These are phyloP conservation scores for Dioctria rufipes DNA, from an alignment of 2,888 invertebrate genomes.

Conservation along the genomic window DNA sequence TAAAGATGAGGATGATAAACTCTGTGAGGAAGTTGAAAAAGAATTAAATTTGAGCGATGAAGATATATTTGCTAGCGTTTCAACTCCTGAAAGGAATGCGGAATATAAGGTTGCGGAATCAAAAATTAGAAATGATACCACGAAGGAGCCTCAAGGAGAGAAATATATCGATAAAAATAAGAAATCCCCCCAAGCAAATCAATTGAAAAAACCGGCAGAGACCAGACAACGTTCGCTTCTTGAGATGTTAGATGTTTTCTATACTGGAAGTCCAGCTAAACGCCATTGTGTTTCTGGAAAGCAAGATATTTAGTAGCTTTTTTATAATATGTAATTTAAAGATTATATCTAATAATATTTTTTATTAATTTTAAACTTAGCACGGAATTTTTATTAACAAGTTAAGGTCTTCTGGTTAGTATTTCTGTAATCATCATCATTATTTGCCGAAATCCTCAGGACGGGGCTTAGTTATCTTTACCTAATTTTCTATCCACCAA, in stretches of 20 bases:
- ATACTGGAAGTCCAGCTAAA: conserved; percentile 63
- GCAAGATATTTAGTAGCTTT: conserved; percentile 24
- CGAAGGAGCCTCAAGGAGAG: neutral
- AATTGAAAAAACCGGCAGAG: conserved; percentile 45
- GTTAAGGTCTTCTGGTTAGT: too few relatives aligned
- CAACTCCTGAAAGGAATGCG: conserved; percentile 1
- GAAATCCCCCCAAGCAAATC: conserved; percentile 21
- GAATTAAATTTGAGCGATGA: neutral
- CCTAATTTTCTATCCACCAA: too few relatives aligned
- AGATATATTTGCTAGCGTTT: conserved; percentile 45
- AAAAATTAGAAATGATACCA: neutral
- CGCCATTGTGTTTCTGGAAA: conserved; percentile 58
- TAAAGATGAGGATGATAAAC: neutral
- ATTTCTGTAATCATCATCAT: too few relatives aligned
- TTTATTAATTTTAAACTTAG: too few relatives aligned
- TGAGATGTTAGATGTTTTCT: conserved; percentile 69
- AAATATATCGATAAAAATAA: conserved; percentile 14
- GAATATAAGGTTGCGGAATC: neutral
- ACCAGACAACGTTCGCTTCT: conserved; percentile 66
- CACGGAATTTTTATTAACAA: too few relatives aligned
- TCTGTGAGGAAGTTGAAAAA: conserved; percentile 8
- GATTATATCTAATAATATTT: too few relatives aligned
- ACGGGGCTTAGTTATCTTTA: too few relatives aligned
- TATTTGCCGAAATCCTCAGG: too few relatives aligned
- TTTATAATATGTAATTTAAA: too few relatives aligned